phyloP scores from a whole-genome alignment of 2,888 invertebrate species.

The Caenorhabditis sp. region DNA sequence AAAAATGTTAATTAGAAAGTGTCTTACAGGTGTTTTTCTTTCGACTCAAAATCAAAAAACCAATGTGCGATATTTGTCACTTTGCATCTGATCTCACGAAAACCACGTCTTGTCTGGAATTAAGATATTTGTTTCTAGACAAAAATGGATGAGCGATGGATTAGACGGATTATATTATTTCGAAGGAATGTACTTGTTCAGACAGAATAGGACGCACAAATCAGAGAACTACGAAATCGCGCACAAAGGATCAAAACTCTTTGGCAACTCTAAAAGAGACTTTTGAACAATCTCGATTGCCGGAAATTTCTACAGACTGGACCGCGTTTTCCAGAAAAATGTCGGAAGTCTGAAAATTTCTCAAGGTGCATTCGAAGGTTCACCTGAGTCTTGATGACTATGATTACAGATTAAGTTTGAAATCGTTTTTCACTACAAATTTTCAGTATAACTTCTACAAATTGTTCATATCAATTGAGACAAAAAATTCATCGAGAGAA shows the following conservation, averaged over 20 bases:
- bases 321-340: too few species aligned
- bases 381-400: too few species aligned
- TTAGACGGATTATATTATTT: slow-evolving; percentile 22
- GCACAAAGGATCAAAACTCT: neutral
- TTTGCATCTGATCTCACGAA: neutral
- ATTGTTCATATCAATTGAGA: too few species aligned
- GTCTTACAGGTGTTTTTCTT: neutral
- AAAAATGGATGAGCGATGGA: neutral
- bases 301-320: too few species aligned
- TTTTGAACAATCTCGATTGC: too few species aligned
- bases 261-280: too few species aligned
- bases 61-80: neutral
- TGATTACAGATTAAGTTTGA: too few species aligned
- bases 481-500: too few species aligned
- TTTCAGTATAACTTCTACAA: too few species aligned
- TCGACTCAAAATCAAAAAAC: slow-evolving; percentile 6
- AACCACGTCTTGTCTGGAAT: neutral
- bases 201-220: neutral
- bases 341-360: too few species aligned
- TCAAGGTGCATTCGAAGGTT: too few species aligned
- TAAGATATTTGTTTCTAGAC: neutral
- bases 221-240: neutral
- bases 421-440: too few species aligned
- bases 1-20: slow-evolving; percentile 1
- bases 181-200: neutral